These are phyloP conservation scores for Silurus asotus DNA, from an alignment of 2,113 vertebrate species.

Conservation along the genomic window DNA sequence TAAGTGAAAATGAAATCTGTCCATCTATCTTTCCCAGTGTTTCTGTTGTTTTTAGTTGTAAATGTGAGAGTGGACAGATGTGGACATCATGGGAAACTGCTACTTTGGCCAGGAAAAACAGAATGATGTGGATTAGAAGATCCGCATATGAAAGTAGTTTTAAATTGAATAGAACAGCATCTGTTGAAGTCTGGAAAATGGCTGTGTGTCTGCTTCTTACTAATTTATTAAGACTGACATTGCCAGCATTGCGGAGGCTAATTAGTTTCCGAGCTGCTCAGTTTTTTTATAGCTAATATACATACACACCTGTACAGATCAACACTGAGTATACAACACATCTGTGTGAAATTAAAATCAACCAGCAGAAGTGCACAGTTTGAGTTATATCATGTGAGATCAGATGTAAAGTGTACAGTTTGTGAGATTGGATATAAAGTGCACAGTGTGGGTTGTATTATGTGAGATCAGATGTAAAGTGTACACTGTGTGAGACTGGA, in stretches of 20 bases:
- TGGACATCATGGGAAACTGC: constrained; percentile 13
- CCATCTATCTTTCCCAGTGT: constrained; percentile 41
- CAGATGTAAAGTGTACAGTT: not conserved
- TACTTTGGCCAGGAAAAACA: not conserved
- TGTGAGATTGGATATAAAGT: not conserved
- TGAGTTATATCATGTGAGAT: not conserved
- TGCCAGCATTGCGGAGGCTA: not conserved
- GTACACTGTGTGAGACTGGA: not conserved
- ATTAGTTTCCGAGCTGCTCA: not conserved
- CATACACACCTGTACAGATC: not conserved
- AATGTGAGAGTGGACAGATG: not conserved
- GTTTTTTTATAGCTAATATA: not conserved
- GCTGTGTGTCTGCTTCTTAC: constrained; percentile 5
- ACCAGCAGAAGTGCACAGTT: not conserved
- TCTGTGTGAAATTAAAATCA: not conserved
- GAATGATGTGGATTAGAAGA: not conserved
- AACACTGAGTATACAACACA: not conserved
- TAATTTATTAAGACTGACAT: constrained; percentile 18
- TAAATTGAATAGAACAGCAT: not conserved
- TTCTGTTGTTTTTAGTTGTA: not conserved
- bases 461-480: not conserved
- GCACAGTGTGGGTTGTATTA: not conserved
- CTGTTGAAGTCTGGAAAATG: constrained; percentile 2
- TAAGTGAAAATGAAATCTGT: not conserved
- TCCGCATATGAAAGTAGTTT: not conserved